phyloP scores from a whole-genome alignment of 2,113 vertebrate genomes.

The Collichthys lucidus region DNA sequence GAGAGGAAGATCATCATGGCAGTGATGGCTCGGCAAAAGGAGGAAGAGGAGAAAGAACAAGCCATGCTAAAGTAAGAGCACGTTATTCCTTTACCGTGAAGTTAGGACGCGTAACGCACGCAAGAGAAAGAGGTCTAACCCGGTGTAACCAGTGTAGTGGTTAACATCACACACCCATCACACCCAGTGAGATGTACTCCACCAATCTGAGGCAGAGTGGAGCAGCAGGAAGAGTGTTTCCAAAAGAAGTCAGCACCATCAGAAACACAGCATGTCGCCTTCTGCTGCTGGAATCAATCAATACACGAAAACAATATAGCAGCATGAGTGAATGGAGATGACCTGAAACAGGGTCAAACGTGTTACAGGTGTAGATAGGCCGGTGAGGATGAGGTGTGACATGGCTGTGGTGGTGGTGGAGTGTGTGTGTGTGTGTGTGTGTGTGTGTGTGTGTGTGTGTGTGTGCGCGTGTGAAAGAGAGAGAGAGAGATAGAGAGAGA shows the following conservation, averaged over 20 bases:
- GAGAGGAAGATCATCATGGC: constrained; percentile 98
- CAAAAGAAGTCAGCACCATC: neutral
- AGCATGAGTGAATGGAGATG: constrained; percentile 44
- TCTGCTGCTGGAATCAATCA: constrained; percentile 7
- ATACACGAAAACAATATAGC: constrained; percentile 23
- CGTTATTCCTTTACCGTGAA: constrained; percentile 41
- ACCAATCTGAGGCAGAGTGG: too few relatives aligned
- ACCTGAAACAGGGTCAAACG: constrained; percentile 71
- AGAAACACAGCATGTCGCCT: neutral
- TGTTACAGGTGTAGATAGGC: constrained; percentile 74
- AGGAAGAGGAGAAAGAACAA: constrained; percentile 98
- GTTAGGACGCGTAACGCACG: constrained; percentile 22
- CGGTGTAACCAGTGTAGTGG: constrained; percentile 10
- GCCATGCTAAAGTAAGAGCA: constrained; percentile 98
- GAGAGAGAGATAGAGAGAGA: neutral
- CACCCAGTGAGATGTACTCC: neutral
- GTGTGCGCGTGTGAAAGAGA: too few relatives aligned
- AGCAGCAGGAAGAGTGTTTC: neutral
- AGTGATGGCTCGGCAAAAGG: constrained; percentile 98
- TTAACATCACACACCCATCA: constrained; percentile 31
- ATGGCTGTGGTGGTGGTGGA: constrained; percentile 1
- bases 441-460: too few relatives aligned
- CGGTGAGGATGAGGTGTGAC: constrained; percentile 75
- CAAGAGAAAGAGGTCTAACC: constrained; percentile 10
- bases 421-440: too few relatives aligned